Conservation (phyloP, 2,797 vertebrate species). For the Halcyon badia region DNA sequence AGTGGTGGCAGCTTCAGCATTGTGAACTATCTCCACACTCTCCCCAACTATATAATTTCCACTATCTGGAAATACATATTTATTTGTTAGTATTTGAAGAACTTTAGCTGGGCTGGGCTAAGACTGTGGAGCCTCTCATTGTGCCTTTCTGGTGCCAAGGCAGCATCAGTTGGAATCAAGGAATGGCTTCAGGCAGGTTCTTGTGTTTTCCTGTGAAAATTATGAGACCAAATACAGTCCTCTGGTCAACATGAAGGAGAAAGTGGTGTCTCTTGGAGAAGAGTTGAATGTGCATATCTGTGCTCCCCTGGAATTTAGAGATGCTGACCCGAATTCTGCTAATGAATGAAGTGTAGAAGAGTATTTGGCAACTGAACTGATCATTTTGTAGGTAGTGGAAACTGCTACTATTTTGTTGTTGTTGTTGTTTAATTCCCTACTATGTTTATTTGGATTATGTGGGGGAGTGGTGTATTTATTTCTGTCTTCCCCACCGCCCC, state of each 20-base stretch:
- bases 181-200: not conserved
- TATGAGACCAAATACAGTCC: not conserved
- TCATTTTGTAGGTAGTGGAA: not conserved
- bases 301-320: not conserved
- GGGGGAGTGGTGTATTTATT: not conserved
- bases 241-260: not conserved
- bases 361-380: not conserved
- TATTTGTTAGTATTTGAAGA: not conserved
- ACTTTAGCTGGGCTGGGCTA: not conserved
- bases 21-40: not conserved
- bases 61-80: not conserved
- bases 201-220: not conserved
- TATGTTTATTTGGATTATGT: not conserved
- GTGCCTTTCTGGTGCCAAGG: not conserved
- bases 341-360: not conserved
- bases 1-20: not conserved
- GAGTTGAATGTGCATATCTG: not conserved
- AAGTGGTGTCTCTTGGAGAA: not conserved
- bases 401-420: accelerated
- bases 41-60: not conserved
- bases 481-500: not conserved
- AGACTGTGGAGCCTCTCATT: not conserved
- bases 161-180: not conserved
- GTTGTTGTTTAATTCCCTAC: not conserved
- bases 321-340: not conserved